Conservation (phyloP, 2,113 vertebrate species). For the Pelecanoides urinatrix region DNA sequence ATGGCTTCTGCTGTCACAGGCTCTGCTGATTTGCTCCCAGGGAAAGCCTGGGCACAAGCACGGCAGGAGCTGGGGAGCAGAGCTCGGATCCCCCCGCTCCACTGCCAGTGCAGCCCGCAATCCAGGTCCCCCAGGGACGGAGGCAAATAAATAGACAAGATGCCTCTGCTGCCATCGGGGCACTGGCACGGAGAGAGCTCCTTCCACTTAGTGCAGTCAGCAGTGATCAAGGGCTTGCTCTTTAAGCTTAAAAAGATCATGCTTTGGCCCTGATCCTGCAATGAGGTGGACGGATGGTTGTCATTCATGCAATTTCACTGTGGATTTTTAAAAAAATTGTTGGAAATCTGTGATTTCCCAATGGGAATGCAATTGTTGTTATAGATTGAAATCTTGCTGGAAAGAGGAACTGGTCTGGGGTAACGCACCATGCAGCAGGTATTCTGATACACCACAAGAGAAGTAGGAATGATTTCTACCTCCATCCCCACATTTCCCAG, state of each 20-base stretch:
- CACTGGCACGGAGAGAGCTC: background rate
- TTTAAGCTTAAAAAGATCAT: background rate
- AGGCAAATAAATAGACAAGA: background rate
- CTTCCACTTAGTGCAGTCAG: background rate
- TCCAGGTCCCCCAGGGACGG: background rate
- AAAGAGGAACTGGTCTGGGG: background rate
- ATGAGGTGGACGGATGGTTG: background rate
- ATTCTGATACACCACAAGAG: background rate
- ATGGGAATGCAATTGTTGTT: background rate
- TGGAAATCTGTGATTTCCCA: background rate
- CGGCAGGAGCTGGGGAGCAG: background rate
- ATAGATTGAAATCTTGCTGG: background rate
- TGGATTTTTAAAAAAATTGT: background rate
- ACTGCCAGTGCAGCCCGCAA: background rate
- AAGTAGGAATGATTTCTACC: constrained; percentile 7
- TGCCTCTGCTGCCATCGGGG: background rate
- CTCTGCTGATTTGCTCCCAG: background rate
- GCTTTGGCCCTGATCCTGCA: background rate
- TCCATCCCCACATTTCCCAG: constrained; percentile 55
- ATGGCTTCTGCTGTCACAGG: constrained; percentile 32
- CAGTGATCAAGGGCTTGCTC: background rate
- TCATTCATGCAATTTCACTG: background rate
- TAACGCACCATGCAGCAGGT: background rate
- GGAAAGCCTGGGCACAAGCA: constrained; percentile 1
- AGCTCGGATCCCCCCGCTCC: background rate